phyloP scores from a whole-genome alignment of 2,113 vertebrate species.

The Lichenostomus cassidix region DNA sequence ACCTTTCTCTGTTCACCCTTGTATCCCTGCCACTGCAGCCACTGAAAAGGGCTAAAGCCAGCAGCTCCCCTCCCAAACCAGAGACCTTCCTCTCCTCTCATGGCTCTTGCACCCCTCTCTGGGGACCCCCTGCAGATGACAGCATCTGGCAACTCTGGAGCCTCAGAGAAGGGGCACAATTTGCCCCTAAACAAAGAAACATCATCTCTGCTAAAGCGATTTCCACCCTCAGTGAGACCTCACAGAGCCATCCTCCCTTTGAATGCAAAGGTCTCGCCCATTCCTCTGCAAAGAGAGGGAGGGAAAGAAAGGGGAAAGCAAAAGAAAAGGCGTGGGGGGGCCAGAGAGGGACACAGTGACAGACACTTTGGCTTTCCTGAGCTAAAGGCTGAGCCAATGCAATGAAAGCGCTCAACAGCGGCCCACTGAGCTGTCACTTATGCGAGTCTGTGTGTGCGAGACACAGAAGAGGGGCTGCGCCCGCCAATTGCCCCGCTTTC shows the following conservation, averaged over 20 bases:
- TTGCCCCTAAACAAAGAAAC: conserved; percentile 68
- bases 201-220: conserved; percentile 64
- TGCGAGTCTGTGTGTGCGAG: conserved; percentile 26
- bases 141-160: conserved; percentile 52
- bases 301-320: conserved; percentile 50
- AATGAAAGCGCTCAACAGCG: conserved; percentile 53
- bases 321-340: conserved; percentile 43
- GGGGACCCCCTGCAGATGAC: conserved; percentile 31
- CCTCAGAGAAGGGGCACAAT: conserved; percentile 9
- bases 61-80: neutral
- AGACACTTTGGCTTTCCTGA: conserved; percentile 62
- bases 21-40: neutral
- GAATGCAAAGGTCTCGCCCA: conserved; percentile 71
- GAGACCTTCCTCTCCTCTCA: neutral
- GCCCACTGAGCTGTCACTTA: conserved; percentile 66
- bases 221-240: conserved; percentile 66
- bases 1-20: neutral
- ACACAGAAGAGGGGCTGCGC: conserved; percentile 39
- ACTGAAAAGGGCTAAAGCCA: neutral
- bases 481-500: conserved; percentile 58
- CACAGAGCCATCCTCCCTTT: conserved; percentile 67
- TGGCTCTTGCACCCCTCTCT: neutral
- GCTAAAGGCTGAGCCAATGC: conserved; percentile 56
- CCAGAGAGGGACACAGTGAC: neutral
- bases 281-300: conserved; percentile 51